phyloP scores from a whole-genome alignment of 2,888 invertebrate genomes.

The Catotricha subobsoleta region DNA sequence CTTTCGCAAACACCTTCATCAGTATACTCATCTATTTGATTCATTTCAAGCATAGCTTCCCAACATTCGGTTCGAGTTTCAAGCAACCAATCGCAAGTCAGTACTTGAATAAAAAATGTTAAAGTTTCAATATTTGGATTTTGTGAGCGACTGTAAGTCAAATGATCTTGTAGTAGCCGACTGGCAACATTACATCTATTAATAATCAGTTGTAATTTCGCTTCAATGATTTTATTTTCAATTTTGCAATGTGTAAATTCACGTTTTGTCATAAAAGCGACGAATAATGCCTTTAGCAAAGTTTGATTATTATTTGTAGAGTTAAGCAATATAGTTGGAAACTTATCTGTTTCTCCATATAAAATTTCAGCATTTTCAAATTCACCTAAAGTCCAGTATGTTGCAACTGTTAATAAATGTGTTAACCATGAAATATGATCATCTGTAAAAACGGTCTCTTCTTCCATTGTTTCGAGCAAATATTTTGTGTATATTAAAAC shows the following conservation, averaged over 20 bases:
- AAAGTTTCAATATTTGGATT: neutral
- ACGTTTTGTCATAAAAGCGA: conserved; percentile 38
- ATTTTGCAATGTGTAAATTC: neutral
- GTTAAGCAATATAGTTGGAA: conserved; percentile 44
- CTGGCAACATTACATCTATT: conserved; percentile 42
- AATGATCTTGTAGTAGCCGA: conserved; percentile 45
- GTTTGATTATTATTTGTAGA: conserved; percentile 39
- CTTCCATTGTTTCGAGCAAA: conserved; percentile 39
- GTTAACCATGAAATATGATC: conserved; percentile 66
- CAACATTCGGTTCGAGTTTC: conserved; percentile 80
- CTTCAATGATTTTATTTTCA: neutral
- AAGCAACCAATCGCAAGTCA: conserved; percentile 88
- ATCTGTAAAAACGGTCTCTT: neutral
- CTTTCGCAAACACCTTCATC: conserved; percentile 1
- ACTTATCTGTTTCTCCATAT: conserved; percentile 44
- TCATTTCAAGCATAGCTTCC: conserved; percentile 34
- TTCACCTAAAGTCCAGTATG: conserved; percentile 50
- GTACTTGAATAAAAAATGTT: conserved; percentile 62
- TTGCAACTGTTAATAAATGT: conserved; percentile 52
- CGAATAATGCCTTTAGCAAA: conserved; percentile 51
- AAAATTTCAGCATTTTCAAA: conserved; percentile 47
- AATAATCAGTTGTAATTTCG: conserved; percentile 1
- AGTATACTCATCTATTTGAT: neutral
- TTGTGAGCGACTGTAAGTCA: conserved; percentile 34
- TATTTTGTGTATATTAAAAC: conserved; percentile 49